Evolutionary conservation across 2,888 invertebrate species (phyloP), one percentile per base, ranked within the genome.

Genomic region (Protophormia terraenovae): DNA sequence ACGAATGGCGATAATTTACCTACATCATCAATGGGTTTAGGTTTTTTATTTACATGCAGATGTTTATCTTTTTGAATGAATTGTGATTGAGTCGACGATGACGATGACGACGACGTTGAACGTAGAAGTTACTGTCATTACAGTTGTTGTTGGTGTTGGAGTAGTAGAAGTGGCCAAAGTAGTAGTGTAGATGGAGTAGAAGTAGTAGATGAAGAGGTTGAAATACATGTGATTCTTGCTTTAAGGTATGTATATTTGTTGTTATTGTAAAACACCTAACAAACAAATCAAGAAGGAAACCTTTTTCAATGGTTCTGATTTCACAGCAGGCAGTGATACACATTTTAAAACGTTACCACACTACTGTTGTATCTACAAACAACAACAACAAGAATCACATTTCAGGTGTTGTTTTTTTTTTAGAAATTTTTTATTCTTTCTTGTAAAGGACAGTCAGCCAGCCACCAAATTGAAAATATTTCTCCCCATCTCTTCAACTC

Each of bases 1-100:
- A 79, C 82, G 82, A 85, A 85, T 85, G 85, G 85, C 90, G 90
- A 91, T 91, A 91, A 91, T 91, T 91, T 91, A 91, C 91, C 91
- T 91, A 91, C 91, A 90, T 91, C 92, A 91, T 85, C 85, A 85
- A 85, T 85, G 85, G 78, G 78, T 85, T 85, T 85, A 27, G 71
- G 75, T 78, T 79, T 38, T 80, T 85, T 85, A 82, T 82, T 82
- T 85, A 85, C 85, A 85, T 85, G 82, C 85, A 85, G 85, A 85
- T 85, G 82, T 79, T 85, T 85, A 85, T 85, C 85, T 85, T 79
- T 82, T 76, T 85, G 85, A 85, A 85, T 85, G 85, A 85, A 85
- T 85, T 85, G 85, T 85, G 85, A 85, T 85, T 85, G 85, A 85
- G 82, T 55, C 80, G 66, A n/a, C n/a, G n/a, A n/a, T n/a, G n/a